Percentiles rank a stretch among this genome's conserved stretches.
Evolutionary conservation across 2,797 vertebrate genomes (phyloP).

Genomic region (Eulemur rubriventer): DNA sequence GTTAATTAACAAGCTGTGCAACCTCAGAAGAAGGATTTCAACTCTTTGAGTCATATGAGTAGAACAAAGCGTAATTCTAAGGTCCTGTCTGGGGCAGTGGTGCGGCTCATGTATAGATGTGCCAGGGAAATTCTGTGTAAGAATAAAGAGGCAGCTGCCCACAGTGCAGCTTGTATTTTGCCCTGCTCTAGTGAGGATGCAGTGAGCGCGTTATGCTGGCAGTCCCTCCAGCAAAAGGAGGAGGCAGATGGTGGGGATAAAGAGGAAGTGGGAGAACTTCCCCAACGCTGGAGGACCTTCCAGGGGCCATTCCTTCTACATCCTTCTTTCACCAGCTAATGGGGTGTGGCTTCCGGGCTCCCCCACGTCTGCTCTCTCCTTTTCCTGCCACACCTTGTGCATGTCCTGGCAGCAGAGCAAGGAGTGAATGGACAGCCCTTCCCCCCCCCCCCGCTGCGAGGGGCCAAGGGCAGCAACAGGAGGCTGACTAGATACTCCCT

Average conservation of each 20-base stretch:
- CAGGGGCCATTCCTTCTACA: background rate
- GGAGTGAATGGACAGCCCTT: background rate
- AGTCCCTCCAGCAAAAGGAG: background rate
- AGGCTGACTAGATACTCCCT: background rate
- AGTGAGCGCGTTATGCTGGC: background rate
- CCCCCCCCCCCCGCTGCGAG: background rate
- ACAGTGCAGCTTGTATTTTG: background rate
- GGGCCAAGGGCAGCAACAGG: background rate
- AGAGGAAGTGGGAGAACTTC: constrained; percentile 23
- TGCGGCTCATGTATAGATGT: background rate
- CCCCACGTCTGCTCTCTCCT: background rate
- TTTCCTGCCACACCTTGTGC: background rate
- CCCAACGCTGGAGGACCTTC: background rate
- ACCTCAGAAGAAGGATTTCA: background rate
- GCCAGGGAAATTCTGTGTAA: background rate
- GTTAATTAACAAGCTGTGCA: background rate
- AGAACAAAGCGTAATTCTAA: background rate
- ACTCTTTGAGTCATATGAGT: background rate
- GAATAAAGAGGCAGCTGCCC: background rate
- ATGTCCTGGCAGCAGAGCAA: background rate
- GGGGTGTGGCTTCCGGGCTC: background rate
- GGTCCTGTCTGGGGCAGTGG: background rate
- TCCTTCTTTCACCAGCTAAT: background rate
- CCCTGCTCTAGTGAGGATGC: background rate
- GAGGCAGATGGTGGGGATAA: background rate